Evolutionary conservation across 2,888 invertebrate genomes (phyloP).

Genomic region (Seladonia tumulorum): DNA sequence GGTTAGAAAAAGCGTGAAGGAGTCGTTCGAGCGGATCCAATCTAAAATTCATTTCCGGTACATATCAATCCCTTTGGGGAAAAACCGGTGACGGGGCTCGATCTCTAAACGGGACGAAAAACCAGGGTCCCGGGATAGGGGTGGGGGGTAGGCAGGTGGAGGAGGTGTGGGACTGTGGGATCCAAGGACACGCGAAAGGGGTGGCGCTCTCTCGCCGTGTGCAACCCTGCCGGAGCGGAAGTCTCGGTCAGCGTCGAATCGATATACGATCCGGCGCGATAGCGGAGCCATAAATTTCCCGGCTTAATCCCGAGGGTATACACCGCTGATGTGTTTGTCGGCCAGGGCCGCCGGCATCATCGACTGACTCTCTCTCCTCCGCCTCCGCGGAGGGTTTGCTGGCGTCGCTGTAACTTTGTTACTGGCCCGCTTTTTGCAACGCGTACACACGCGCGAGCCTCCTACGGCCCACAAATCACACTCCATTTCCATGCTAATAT

Average conservation of each 20-base stretch:
- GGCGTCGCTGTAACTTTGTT: conserved; percentile 62
- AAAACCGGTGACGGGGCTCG: background rate
- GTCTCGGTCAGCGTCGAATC: conserved; percentile 51
- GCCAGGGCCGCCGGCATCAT: conserved; percentile 50
- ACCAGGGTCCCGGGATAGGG: background rate
- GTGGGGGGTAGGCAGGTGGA: background rate
- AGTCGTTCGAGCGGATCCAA: background rate
- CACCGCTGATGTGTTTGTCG: conserved; percentile 72
- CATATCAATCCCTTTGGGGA: background rate
- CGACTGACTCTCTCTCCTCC: conserved; percentile 29
- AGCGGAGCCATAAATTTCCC: conserved; percentile 72
- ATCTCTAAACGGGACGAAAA: conserved; percentile 12
- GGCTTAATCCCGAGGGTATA: conserved; percentile 70
- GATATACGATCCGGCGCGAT: conserved; percentile 67
- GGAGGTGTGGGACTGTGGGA: background rate
- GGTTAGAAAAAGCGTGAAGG: background rate
- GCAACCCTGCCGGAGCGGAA: conserved; percentile 9
- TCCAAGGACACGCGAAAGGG: conserved; percentile 12
- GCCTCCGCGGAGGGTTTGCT: conserved; percentile 11
- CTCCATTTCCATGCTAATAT: conserved; percentile 82
- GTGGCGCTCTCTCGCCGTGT: background rate
- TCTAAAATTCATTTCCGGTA: background rate
- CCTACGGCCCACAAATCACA: conserved; percentile 78
- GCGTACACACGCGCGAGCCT: conserved; percentile 52
- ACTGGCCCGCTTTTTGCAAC: conserved; percentile 50